Evolutionary conservation across 2,113 vertebrate species (phyloP).

Genomic region (Nipponia nippon): DNA sequence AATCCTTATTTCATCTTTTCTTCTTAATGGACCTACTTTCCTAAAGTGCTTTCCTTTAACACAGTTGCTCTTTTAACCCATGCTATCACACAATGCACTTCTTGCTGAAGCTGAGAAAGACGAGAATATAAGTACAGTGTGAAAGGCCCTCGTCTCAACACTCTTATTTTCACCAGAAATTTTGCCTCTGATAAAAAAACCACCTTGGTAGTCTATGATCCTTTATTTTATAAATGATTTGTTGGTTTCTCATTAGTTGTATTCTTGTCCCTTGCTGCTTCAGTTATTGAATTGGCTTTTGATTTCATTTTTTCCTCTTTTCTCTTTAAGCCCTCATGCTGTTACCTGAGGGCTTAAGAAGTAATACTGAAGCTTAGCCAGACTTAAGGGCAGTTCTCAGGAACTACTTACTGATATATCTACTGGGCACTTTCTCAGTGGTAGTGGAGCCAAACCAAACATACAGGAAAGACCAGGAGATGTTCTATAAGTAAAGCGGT

Average conservation of each 20-base stretch:
- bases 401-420: background rate
- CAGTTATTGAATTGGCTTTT: background rate
- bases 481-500: conserved; percentile 17
- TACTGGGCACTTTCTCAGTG: background rate
- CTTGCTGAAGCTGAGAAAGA: background rate
- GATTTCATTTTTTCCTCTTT: background rate
- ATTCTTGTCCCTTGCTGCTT: background rate
- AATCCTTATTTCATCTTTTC: conserved; percentile 12
- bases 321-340: background rate
- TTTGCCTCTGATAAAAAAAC: background rate
- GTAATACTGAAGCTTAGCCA: background rate
- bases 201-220: background rate
- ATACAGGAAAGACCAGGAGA: background rate
- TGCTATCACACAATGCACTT: background rate
- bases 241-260: background rate
- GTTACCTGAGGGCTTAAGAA: background rate
- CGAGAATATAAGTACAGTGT: background rate
- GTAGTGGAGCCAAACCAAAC: background rate
- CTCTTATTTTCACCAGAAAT: background rate
- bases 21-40: background rate
- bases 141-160: background rate
- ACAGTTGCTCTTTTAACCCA: background rate
- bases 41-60: background rate
- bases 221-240: background rate
- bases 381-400: background rate